Percentiles rank a stretch among this genome's conserved stretches.
These are phyloP conservation scores for Acanthoscelides obtectus DNA, from an alignment of 2,888 invertebrate genomes.

Conservation along the genomic window DNA sequence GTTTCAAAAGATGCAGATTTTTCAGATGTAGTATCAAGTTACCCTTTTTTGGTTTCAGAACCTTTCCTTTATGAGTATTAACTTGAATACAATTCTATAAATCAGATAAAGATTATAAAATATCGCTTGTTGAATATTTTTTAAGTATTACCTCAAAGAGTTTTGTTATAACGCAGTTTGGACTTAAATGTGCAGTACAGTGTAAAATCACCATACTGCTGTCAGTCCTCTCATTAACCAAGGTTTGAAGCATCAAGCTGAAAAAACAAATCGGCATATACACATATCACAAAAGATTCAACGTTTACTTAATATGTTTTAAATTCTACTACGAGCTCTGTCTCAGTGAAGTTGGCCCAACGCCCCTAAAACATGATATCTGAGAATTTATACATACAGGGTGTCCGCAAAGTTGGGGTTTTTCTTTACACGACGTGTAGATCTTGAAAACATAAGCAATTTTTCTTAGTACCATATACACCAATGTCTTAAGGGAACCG, in stretches of 20 bases:
- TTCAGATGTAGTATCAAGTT: slow-evolving; percentile 75
- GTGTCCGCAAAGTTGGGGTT: too few species aligned
- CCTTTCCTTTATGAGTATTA: slow-evolving; percentile 67
- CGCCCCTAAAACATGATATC: background rate
- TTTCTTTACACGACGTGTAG: too few species aligned
- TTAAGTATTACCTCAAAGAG: slow-evolving; percentile 62
- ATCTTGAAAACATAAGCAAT: too few species aligned
- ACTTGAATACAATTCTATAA: slow-evolving; percentile 65
- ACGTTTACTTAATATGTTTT: too few species aligned
- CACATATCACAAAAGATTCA: too few species aligned
- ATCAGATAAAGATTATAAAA: background rate
- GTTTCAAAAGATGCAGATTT: slow-evolving; percentile 71
- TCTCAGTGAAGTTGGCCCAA: too few species aligned
- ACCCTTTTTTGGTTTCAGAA: slow-evolving; percentile 73
- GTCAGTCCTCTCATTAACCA: slow-evolving; percentile 65
- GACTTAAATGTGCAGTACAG: slow-evolving; percentile 81
- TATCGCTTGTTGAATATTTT: background rate
- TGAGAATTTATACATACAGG: background rate
- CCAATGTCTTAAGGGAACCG: too few species aligned
- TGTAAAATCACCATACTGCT: slow-evolving; percentile 73
- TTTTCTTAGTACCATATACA: too few species aligned
- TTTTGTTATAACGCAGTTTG: slow-evolving; percentile 75
- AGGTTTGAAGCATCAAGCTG: slow-evolving; percentile 68
- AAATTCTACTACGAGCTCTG: too few species aligned
- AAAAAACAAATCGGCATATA: slow-evolving; percentile 6